Evolutionary conservation across 1,140 invertebrate species (phyloP).

Genomic region (Scaptomyza pallida): DNA sequence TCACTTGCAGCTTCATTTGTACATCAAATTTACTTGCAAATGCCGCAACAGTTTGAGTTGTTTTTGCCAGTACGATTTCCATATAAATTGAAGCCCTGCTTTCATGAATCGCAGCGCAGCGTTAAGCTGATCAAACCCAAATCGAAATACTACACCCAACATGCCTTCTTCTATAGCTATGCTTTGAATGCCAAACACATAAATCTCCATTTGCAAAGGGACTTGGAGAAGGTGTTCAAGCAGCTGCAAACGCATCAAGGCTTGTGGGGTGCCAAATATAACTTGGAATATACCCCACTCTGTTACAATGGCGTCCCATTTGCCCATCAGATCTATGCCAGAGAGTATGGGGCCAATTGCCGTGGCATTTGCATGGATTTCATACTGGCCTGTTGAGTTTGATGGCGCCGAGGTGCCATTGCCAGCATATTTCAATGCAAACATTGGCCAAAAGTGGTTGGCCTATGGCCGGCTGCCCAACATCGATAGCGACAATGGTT

Average conservation of each 20-base stretch:
- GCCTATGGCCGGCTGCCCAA: constrained; percentile 36
- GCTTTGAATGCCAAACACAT: constrained; percentile 39
- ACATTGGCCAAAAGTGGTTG: constrained; percentile 38
- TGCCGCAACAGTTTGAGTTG: constrained; percentile 54
- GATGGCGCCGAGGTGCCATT: constrained; percentile 19
- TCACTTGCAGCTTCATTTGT: constrained; percentile 36
- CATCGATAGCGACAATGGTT: background rate
- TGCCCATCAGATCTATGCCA: constrained; percentile 42
- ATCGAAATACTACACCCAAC: background rate
- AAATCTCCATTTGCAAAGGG: constrained; percentile 40
- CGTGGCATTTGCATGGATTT: constrained; percentile 53
- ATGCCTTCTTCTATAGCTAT: constrained; percentile 56
- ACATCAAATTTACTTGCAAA: constrained; percentile 18
- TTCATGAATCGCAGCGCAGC: constrained; percentile 21
- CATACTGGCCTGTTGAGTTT: constrained; percentile 48
- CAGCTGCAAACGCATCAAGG: background rate
- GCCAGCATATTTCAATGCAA: constrained; percentile 33
- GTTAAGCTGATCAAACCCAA: constrained; percentile 17
- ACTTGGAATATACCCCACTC: constrained; percentile 28
- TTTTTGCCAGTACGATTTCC: constrained; percentile 54
- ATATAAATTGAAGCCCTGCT: constrained; percentile 7
- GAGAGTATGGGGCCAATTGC: background rate
- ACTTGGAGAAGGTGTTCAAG: constrained; percentile 21
- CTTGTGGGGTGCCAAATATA: constrained; percentile 13
- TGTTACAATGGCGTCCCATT: constrained; percentile 28